These are phyloP conservation scores for Sylvia borin DNA, from an alignment of 2,797 vertebrate species.

Conservation along the genomic window DNA sequence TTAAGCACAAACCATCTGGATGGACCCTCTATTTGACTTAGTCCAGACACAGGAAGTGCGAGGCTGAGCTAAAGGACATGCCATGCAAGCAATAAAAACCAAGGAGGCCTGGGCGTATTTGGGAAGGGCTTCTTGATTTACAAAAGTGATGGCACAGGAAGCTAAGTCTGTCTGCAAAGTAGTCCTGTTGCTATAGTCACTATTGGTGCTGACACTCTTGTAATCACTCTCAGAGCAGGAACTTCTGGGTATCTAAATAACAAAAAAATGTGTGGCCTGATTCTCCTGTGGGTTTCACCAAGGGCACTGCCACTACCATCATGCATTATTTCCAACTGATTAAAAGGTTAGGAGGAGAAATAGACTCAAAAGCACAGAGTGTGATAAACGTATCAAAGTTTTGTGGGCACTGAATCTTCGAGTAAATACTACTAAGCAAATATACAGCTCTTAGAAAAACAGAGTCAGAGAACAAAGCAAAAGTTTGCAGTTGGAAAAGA, in stretches of 20 bases:
- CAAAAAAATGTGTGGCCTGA: background rate
- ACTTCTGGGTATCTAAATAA: background rate
- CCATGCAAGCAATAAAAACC: background rate
- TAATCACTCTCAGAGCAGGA: background rate
- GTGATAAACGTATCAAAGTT: background rate
- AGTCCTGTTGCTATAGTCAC: background rate
- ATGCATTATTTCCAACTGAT: background rate
- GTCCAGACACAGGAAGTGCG: background rate
- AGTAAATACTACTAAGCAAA: background rate
- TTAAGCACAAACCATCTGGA: background rate
- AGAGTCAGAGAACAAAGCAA: background rate
- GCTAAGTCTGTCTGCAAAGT: background rate
- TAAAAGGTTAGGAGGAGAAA: background rate
- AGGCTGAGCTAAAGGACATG: background rate
- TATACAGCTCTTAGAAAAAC: background rate
- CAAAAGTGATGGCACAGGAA: background rate
- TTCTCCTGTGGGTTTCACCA: background rate
- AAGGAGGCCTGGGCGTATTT: background rate
- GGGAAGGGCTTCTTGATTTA: background rate
- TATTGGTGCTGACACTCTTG: background rate
- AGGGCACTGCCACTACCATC: background rate
- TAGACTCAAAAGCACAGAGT: background rate
- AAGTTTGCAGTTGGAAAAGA: background rate
- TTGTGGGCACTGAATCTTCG: background rate
- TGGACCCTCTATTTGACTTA: background rate